Base-by-base conservation (phyloP, 2,888 invertebrate species). In the Deladenus siricidicola region DNA sequence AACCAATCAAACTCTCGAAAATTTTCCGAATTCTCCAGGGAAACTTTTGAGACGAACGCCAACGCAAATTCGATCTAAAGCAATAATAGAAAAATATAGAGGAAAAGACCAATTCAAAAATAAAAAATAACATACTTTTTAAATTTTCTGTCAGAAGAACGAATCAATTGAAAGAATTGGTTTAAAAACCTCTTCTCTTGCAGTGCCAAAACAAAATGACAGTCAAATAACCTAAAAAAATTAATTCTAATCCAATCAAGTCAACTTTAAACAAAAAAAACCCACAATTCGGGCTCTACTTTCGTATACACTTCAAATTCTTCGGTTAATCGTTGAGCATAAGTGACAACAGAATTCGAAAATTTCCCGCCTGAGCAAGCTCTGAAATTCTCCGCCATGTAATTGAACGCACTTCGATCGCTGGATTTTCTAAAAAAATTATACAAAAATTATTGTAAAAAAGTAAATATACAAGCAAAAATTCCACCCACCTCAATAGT, bases 31-130 rank as follows among this genome's bases (percentile, higher is more conserved):
- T n/a, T 17, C 24, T 26, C 8, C 60, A 6, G 10, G 59, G 59
- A 19, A 59, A 60, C 17, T n/a, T 8, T 14, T 53, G 17, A 3
- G 59, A 51, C 47, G 29, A 51, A 19, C 45, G 29, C 53, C 53
- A 53, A 23, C 39, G 24, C 24, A n/a, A 8, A 17, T 34, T 53
- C 30, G 21, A 34, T 53, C 53, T 53, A 34, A 34, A 34, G 14
- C 6, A 34, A 34, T 34, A 34, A 6, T 34, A 34, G 14, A 10
- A 34, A 34, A 6, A 34, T 34, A 34, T 10, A 34, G 14, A 10
- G 39, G 8, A 10, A 34, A 34, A 10, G 14, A 34, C 55, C 39
- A 43, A 55, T 17, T 44, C 39, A 39, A 43, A 55, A 23, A 43
- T 55, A 23, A 43, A 55, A 19, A 43, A 43, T 4, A 21, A 43